A percentile compares a stretch with the other conserved stretches of the same genome.
Conservation (phyloP, 35 echinoderm and acorn worm species). For the Patiria miniata region DNA sequence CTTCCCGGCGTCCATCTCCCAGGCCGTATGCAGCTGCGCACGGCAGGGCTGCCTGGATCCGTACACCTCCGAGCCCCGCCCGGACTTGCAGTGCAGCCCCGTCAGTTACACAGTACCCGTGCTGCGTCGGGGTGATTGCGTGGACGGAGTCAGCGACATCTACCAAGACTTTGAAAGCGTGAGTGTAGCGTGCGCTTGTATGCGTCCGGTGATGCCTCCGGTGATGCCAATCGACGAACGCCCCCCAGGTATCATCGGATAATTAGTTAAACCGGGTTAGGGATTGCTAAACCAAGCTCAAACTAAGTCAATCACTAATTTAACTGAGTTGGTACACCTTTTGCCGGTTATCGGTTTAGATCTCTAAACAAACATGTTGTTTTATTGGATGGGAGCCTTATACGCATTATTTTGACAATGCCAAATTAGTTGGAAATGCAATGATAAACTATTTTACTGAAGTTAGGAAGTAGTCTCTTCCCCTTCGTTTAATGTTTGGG, state of each 20-base stretch:
- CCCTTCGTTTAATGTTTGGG: too few relatives aligned
- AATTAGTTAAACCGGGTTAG: too few relatives aligned
- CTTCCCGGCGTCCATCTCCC: constrained; percentile 4
- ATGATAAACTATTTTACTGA: too few relatives aligned
- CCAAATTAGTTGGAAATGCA: too few relatives aligned
- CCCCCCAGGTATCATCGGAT: not conserved
- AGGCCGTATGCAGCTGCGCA: constrained; percentile 16
- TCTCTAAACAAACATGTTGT: too few relatives aligned
- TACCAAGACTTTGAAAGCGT: not conserved
- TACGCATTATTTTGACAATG: too few relatives aligned
- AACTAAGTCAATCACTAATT: too few relatives aligned
- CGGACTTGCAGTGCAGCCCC: not conserved
- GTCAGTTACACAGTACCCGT: constrained; percentile 26
- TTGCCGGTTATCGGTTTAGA: too few relatives aligned
- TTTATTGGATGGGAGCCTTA: too few relatives aligned
- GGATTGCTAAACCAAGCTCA: not conserved
- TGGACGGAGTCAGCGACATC: not conserved
- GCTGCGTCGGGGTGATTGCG: not conserved
- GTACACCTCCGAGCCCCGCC: not conserved
- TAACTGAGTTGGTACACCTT: too few relatives aligned
- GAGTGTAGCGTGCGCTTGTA: not conserved
- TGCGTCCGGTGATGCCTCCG: not conserved
- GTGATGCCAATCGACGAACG: not conserved
- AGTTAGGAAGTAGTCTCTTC: too few relatives aligned
- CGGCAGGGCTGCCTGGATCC: constrained; percentile 1